Conservation (phyloP, 2,113 vertebrate genomes). For the Lepus timidus region DNA sequence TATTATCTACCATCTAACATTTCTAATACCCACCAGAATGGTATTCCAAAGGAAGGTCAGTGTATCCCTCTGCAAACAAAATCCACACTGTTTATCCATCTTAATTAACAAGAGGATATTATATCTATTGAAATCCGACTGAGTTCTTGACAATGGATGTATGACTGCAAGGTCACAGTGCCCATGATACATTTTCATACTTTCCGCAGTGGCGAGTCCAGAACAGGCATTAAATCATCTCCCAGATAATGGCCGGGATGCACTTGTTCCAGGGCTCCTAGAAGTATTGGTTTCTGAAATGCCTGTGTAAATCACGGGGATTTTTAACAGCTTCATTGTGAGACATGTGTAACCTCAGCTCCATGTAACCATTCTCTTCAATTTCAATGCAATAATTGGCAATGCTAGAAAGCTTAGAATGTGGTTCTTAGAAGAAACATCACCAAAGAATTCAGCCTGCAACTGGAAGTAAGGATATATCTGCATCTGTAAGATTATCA, state of each 20-base stretch:
- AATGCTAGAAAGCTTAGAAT: neutral
- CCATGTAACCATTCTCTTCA: neutral
- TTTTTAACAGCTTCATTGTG: constrained; percentile 51
- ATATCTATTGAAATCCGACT: constrained; percentile 20
- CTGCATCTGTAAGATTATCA: neutral
- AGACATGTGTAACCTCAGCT: neutral
- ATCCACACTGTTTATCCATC: neutral
- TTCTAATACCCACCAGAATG: neutral
- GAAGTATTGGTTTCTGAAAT: constrained; percentile 75
- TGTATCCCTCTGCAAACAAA: neutral
- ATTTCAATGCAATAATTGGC: constrained; percentile 5
- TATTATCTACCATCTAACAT: neutral
- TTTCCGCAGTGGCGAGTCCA: neutral
- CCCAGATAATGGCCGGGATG: constrained; percentile 15
- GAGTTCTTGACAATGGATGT: constrained; percentile 3
- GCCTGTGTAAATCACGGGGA: constrained; percentile 76
- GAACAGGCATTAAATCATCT: constrained; percentile 67
- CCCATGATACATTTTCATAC: neutral
- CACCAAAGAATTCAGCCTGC: neutral
- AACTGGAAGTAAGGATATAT: neutral
- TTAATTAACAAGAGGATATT: constrained; percentile 34
- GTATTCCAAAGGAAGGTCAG: neutral
- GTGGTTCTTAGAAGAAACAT: neutral
- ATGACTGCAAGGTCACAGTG: neutral
- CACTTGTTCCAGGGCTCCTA: neutral